Evolutionary conservation across 2,113 vertebrate species (phyloP).

Genomic region (Parus major): DNA sequence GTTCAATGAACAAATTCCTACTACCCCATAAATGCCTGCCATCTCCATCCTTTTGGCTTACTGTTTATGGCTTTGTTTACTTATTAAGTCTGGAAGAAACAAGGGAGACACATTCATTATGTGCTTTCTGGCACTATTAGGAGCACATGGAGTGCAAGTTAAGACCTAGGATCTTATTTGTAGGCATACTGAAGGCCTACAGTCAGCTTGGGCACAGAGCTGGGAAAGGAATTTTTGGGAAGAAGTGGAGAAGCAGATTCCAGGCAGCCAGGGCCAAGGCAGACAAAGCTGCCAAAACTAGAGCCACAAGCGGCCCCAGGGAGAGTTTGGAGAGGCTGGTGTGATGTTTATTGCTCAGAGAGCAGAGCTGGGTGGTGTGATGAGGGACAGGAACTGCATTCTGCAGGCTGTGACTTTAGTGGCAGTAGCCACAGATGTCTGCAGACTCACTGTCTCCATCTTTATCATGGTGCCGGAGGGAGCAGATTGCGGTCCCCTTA

Average conservation of each 20-base stretch:
- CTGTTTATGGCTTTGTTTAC: constrained; percentile 51
- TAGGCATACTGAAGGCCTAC: constrained; percentile 34
- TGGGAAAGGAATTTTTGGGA: constrained; percentile 35
- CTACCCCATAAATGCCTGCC: constrained; percentile 53
- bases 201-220: not conserved
- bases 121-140: constrained; percentile 38
- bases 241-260: constrained; percentile 24
- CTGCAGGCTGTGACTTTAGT: not conserved
- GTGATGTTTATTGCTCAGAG: constrained; percentile 54
- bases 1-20: constrained; percentile 50
- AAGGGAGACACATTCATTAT: constrained; percentile 53
- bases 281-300: constrained; percentile 50
- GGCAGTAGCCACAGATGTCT: not conserved
- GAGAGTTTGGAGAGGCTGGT: constrained; percentile 42
- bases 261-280: constrained; percentile 41
- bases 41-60: constrained; percentile 45
- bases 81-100: constrained; percentile 59
- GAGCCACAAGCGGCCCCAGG: not conserved
- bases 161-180: constrained; percentile 46
- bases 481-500: not conserved
- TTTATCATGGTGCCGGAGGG: not conserved
- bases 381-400: not conserved
- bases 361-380: not conserved
- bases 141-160: constrained; percentile 31
- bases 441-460: not conserved